Evolutionary conservation across 23 tunicate genomes (phyloP), one percentile per base, ranked within the genome.

Genomic region (Styela plicata): DNA sequence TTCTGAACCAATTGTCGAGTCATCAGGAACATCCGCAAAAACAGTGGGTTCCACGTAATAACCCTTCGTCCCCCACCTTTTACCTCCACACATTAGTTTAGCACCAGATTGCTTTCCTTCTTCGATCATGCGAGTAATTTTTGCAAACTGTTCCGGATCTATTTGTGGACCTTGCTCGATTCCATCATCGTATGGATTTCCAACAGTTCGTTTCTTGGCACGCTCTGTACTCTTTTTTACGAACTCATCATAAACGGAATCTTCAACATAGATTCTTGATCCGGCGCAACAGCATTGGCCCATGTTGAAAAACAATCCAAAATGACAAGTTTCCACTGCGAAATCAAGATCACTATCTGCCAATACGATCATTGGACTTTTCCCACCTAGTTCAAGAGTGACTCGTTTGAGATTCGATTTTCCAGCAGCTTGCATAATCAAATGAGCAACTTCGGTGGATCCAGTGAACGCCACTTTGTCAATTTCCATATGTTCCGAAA

Each of bases 201-300:
- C 99, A 53, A 91, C 89, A 1, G 90, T 83, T 32, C 97, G 83
- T 64, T 85, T 87, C 29, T 82, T 36, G 25, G 99, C 99, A n/a
- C 99, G 83, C 36, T 82, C 99, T 2, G 85, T 90, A 65, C 97
- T 91, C 44, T 87, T 63, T 65, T 91, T 91, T 66, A 96, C 97
- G 71, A 91, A 96, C 69, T 96, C 99, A 36, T 96, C 99, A 69
- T 91, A 91, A 26, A 96, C 87, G 16, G 87, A 85, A 67, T 96
- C 97, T 70, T 91, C 83, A 31, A 96, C 97, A 36, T 85, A 91
- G 34, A 87, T 70, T 1, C 99, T 71, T 2, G 94, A 91, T 5
- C 97, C 99, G 33, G 96, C 99, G 70, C 92, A 83, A 64, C 96
- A 95, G 57, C 96, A 90, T 65, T 94, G 99, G 33, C 99, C 99